Percentiles rank a stretch among this genome's conserved stretches.
Evolutionary conservation across 2,113 vertebrate genomes (phyloP).

Genomic region (Ancistrus triradiatus): DNA sequence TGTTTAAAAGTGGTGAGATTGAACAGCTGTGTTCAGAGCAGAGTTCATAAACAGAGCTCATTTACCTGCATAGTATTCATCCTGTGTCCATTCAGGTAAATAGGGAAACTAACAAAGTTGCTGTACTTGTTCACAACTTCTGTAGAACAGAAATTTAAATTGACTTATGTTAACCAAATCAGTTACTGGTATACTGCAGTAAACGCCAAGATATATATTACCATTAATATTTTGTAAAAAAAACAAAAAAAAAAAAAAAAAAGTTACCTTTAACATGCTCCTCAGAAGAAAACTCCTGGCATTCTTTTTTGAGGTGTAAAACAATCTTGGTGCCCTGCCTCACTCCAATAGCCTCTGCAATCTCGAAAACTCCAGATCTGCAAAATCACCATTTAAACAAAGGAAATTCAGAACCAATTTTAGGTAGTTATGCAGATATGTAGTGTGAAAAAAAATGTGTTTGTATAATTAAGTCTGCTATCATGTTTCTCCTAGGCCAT

Average conservation of each 20-base stretch:
- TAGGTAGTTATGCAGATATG: no score
- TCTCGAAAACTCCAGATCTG: constrained; percentile 89
- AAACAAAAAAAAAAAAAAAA: no score
- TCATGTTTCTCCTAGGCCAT: neutral
- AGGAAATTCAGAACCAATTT: neutral
- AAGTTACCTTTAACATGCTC: constrained; percentile 82
- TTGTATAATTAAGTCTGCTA: no score
- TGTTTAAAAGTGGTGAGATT: neutral
- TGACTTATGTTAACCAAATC: neutral
- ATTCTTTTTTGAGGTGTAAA: constrained; percentile 86
- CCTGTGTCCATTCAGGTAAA: constrained; percentile 87
- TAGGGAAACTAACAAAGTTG: constrained; percentile 93
- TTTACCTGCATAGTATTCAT: constrained; percentile 90
- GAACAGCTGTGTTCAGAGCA: neutral
- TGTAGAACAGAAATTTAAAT: constrained; percentile 56
- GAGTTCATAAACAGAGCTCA: neutral
- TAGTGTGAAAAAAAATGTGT: no score
- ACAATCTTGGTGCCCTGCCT: constrained; percentile 90
- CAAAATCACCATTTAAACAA: constrained; percentile 63
- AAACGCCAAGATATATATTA: neutral
- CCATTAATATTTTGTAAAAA: neutral
- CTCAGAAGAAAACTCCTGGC: constrained; percentile 87
- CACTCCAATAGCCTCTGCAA: constrained; percentile 87
- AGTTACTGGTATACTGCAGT: neutral
- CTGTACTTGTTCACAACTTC: constrained; percentile 96